Evolutionary conservation across 2,888 invertebrate species (phyloP), one percentile per base, ranked within the genome.

Genomic region (Rhamphomyia laevipes): DNA sequence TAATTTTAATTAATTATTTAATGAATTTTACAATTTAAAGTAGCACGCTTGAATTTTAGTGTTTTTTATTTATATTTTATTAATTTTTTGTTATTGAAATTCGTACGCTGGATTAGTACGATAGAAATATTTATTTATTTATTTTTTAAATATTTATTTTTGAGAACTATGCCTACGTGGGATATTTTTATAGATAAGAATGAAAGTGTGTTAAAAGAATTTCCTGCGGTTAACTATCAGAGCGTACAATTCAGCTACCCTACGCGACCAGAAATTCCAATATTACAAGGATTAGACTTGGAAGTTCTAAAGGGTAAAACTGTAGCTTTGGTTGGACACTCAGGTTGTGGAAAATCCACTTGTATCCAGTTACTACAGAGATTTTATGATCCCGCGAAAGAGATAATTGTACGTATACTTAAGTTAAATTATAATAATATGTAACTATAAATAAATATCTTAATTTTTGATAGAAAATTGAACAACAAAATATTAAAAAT

Each of bases 321-420:
- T 15, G 76, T 88, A 2, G 89, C 84, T 0, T 64, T 86, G 6
- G 85, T 84, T 1, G 83, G 81, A 1, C 80, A 82, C 45, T 81
- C 80, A 55, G 87, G 87, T 15, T 86, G 86, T 61, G 88, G 88
- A 17, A 88, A 88, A 66, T 86, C 86, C 1, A 88, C 88, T 0
- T 81, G 84, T 46, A 79, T 88, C 53, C 86, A 88, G 59, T 70
- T 90, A 16, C 66, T 90, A 56, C 81, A 87, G 65, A 69, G 90
- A 45, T 77, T 87, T 45, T 90, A 90, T 61, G 87, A 88, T 63
- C 82, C 88, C 41, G 78, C 75, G 48, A 76, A 72, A 3, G 82
- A 82, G 1, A 68, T 61, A 49, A 76, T 82, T 63, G 78, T 78
- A 55, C 72, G 64, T n/a, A n/a, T n/a, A n/a, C n/a, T n/a, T n/a